A percentile compares a stretch with the other conserved stretches of the same genome.
phyloP scores from a whole-genome alignment of 2,113 vertebrate genomes.

The Tricholaema leucomelas region DNA sequence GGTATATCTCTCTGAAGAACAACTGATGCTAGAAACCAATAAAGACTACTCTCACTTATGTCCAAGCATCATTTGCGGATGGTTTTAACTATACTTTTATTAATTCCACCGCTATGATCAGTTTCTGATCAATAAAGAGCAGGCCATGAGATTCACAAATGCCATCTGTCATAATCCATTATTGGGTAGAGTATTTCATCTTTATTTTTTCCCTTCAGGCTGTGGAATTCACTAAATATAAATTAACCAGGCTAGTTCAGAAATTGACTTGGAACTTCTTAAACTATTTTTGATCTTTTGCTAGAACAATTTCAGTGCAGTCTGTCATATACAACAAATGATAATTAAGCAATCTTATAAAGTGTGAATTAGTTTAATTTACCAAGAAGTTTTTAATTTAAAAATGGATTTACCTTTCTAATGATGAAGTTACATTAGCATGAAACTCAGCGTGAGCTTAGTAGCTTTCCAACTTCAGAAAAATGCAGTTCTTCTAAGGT shows the following conservation, averaged over 20 bases:
- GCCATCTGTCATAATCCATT: constrained; percentile 50
- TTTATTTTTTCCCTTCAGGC: background rate
- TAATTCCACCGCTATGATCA: constrained; percentile 57
- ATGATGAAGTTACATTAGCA: background rate
- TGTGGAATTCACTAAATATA: constrained; percentile 32
- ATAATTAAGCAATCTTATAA: background rate
- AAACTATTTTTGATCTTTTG: background rate
- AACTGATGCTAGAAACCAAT: constrained; percentile 58
- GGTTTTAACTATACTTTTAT: constrained; percentile 52
- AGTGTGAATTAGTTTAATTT: background rate
- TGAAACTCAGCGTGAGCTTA: background rate
- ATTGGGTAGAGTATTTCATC: background rate
- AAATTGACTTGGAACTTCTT: constrained; percentile 36
- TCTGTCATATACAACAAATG: background rate
- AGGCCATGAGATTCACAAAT: constrained; percentile 65
- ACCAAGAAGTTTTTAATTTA: background rate
- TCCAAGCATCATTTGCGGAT: constrained; percentile 56
- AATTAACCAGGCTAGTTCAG: background rate
- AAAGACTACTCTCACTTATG: constrained; percentile 43
- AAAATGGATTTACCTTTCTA: background rate
- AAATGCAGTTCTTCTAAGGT: background rate
- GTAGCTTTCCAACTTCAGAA: background rate
- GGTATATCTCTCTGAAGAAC: constrained; percentile 54
- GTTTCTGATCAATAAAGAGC: constrained; percentile 70
- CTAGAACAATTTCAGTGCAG: background rate